Conservation (phyloP, 2,113 vertebrate species). For the Irena cyanogastra region DNA sequence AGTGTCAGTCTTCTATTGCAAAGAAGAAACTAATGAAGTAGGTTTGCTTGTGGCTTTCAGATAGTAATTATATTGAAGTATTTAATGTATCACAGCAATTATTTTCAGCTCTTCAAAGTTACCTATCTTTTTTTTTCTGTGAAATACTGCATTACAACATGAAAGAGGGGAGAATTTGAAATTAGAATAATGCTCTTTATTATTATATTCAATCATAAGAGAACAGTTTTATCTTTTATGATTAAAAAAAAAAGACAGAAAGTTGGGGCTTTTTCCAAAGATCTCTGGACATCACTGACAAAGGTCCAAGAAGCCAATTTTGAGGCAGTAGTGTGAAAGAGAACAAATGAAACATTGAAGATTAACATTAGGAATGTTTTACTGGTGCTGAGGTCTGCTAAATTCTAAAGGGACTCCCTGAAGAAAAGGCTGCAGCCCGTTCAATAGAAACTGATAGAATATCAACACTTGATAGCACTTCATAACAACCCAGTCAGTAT, state of each 20-base stretch:
- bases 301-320: not conserved
- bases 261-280: not conserved
- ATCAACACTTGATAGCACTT: not conserved
- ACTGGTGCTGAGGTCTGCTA: not conserved
- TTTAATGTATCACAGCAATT: not conserved
- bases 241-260: not conserved
- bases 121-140: not conserved
- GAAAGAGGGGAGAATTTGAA: not conserved
- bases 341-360: not conserved
- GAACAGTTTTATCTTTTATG: not conserved
- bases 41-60: not conserved
- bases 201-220: not conserved
- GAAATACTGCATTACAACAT: not conserved
- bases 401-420: not conserved
- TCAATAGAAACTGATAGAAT: not conserved
- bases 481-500: not conserved
- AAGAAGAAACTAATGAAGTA: not conserved
- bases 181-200: not conserved
- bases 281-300: not conserved
- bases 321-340: not conserved
- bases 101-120: not conserved
- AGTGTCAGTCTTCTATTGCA: not conserved
- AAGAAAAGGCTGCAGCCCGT: not conserved
- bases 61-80: not conserved
- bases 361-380: not conserved